These are phyloP conservation scores for Pyrrhosoma nymphula DNA, from an alignment of 2,888 invertebrate species.

Conservation along the genomic window DNA sequence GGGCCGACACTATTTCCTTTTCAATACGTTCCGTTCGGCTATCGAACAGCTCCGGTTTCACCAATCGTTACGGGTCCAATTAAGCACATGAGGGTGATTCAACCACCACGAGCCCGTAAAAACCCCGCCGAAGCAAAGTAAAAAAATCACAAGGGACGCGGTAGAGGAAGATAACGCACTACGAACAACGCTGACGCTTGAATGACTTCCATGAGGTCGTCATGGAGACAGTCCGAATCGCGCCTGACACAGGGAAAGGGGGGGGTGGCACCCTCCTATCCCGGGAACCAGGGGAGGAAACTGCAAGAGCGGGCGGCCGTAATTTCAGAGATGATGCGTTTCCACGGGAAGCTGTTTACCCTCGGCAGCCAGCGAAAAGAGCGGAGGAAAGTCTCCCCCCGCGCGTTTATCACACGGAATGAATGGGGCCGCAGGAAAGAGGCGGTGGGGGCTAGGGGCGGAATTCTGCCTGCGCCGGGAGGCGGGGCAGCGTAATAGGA, in stretches of 20 bases:
- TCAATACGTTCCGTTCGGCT: no score
- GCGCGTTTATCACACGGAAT: conserved; percentile 34
- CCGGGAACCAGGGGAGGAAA: background rate
- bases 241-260: background rate
- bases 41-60: no score
- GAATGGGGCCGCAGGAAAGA: conserved; percentile 28
- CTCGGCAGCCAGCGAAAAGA: background rate
- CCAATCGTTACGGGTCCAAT: no score
- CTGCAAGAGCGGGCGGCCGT: background rate
- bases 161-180: no score
- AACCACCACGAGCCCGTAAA: no score
- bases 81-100: no score
- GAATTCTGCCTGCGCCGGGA: background rate
- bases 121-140: no score
- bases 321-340: background rate
- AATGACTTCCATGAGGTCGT: no score
- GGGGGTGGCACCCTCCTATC: background rate
- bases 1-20: no score
- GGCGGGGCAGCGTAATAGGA: conserved; percentile 11
- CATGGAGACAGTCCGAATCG: no score
- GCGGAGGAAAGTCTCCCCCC: background rate
- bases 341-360: conserved; percentile 4
- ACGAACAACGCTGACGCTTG: no score
- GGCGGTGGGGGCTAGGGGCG: background rate
- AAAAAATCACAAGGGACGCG: no score